Conservation (phyloP, 2,797 vertebrate genomes). For the Nannoperca australis region DNA sequence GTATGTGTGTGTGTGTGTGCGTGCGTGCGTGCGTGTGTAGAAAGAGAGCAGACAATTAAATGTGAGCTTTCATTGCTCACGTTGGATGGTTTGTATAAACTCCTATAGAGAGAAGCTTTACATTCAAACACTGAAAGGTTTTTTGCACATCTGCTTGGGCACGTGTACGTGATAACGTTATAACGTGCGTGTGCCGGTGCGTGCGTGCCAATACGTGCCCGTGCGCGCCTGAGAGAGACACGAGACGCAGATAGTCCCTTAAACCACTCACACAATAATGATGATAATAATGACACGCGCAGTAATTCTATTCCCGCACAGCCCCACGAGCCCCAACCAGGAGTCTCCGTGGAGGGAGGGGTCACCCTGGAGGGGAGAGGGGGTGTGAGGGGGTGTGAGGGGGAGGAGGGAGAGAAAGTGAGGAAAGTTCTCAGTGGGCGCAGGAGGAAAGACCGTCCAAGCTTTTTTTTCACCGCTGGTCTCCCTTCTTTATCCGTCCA, state of each 20-base stretch:
- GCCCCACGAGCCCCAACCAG: neutral
- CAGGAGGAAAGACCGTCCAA: slow-evolving; percentile 47
- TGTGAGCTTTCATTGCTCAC: slow-evolving; percentile 21
- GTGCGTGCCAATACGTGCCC: neutral
- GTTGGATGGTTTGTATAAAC: slow-evolving; percentile 15
- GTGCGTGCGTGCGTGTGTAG: slow-evolving; percentile 26
- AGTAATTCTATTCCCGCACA: slow-evolving; percentile 35
- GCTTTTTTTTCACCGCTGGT: slow-evolving; percentile 18
- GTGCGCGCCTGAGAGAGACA: neutral
- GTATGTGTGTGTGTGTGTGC: slow-evolving; percentile 39
- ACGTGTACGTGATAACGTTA: neutral
- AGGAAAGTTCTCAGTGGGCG: slow-evolving; percentile 59
- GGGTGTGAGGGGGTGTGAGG: neutral
- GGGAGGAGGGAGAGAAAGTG: slow-evolving; percentile 65
- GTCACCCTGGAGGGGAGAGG: slow-evolving; percentile 31
- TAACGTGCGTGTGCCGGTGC: neutral
- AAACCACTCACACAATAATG: slow-evolving; percentile 49
- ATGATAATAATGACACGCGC: slow-evolving; percentile 40
- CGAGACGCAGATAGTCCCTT: slow-evolving; percentile 20
- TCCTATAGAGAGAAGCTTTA: neutral
- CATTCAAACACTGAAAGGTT: neutral
- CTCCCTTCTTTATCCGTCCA: slow-evolving; percentile 51
- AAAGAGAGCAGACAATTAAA: slow-evolving; percentile 8
- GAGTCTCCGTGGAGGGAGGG: slow-evolving; percentile 46
- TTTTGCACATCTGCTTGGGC: neutral